phyloP scores from a whole-genome alignment of 2,888 invertebrate genomes.

The Dascillus cervinus region DNA sequence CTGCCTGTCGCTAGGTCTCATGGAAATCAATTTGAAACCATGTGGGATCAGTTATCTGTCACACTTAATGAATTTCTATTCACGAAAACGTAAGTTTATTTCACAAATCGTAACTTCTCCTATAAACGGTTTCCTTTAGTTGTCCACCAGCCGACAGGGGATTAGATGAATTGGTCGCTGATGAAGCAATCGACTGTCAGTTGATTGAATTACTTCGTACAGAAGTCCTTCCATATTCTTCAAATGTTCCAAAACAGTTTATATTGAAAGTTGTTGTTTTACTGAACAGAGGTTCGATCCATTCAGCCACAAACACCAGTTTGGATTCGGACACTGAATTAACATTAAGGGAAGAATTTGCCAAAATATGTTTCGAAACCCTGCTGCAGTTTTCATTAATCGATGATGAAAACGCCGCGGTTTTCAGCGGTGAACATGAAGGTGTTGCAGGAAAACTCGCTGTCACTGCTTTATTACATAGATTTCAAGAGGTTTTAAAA shows the following conservation, averaged over 20 bases:
- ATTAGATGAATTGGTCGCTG: slow-evolving; percentile 51
- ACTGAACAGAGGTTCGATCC: slow-evolving; percentile 78
- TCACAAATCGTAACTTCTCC: background rate
- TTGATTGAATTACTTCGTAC: slow-evolving; percentile 74
- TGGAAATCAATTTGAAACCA: slow-evolving; percentile 62
- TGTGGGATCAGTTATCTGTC: slow-evolving; percentile 82
- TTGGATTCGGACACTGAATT: slow-evolving; percentile 72
- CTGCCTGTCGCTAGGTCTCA: slow-evolving; percentile 78
- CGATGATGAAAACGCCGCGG: slow-evolving; percentile 55
- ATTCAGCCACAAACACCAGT: slow-evolving; percentile 60
- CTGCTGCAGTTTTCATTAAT: slow-evolving; percentile 86
- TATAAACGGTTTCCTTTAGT: slow-evolving; percentile 29
- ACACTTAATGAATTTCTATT: slow-evolving; percentile 90
- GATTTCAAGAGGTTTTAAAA: slow-evolving; percentile 87
- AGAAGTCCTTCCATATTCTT: slow-evolving; percentile 74
- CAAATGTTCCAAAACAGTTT: slow-evolving; percentile 71
- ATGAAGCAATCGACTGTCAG: slow-evolving; percentile 77
- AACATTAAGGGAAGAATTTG: slow-evolving; percentile 88
- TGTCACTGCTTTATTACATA: slow-evolving; percentile 82
- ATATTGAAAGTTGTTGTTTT: slow-evolving; percentile 75
- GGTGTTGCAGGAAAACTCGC: slow-evolving; percentile 69
- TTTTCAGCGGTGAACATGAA: slow-evolving; percentile 43
- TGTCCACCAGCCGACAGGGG: slow-evolving; percentile 49
- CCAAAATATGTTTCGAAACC: slow-evolving; percentile 93
- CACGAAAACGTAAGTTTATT: slow-evolving; percentile 56